Evolutionary conservation across 2,888 invertebrate species (phyloP).

Genomic region (Drosophila aldrichi): DNA sequence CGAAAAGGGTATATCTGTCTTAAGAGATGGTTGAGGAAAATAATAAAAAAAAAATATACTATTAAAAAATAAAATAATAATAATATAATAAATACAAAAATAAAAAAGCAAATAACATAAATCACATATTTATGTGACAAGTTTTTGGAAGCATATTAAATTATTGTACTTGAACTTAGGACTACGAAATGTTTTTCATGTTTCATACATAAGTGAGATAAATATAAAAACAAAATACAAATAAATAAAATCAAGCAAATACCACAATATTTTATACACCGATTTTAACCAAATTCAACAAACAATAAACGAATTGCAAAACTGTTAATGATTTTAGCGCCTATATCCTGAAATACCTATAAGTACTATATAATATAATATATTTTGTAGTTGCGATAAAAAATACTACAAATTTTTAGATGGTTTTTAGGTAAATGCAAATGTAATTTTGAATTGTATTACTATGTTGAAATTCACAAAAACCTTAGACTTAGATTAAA

Average conservation of each 20-base stretch:
- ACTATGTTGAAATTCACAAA: conserved; percentile 16
- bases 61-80: conserved; percentile 7
- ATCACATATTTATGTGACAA: conserved; percentile 30
- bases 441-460: conserved; percentile 17
- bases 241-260: conserved; percentile 2
- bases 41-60: conserved; percentile 45
- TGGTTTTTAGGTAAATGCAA: conserved; percentile 49
- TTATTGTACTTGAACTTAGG: conserved; percentile 31
- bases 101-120: not conserved
- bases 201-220: conserved; percentile 26
- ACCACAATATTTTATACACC: conserved; percentile 81
- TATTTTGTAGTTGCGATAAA: conserved; percentile 36
- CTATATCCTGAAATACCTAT: conserved; percentile 32
- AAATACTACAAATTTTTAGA: conserved; percentile 62
- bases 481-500: conserved; percentile 9
- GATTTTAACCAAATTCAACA: conserved; percentile 69
- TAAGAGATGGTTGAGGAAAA: conserved; percentile 1
- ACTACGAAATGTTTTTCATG: conserved; percentile 54
- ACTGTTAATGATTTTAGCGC: conserved; percentile 67
- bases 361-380: conserved; percentile 6
- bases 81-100: not conserved
- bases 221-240: conserved; percentile 30
- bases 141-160: conserved; percentile 73
- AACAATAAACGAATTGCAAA: conserved; percentile 62
- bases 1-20: conserved; percentile 22